Percentiles rank a stretch among this genome's conserved stretches.
Conservation (phyloP, 2,113 vertebrate species). For the Galemys pyrenaicus region DNA sequence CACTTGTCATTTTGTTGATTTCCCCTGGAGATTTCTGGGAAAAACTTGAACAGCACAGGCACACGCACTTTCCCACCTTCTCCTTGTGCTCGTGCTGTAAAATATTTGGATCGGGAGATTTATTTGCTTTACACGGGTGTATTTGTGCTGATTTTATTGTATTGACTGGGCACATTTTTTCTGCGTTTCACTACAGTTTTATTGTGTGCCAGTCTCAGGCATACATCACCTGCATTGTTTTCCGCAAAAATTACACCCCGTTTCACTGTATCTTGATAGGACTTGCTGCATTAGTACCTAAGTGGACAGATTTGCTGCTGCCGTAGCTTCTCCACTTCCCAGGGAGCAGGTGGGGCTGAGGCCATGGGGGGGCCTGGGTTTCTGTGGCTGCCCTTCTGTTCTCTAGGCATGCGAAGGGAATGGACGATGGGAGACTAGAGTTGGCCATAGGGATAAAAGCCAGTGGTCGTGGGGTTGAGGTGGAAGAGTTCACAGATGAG, state of each 20-base stretch:
- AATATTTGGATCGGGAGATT: conserved; percentile 87
- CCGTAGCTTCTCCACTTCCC: neutral
- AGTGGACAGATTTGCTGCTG: conserved; percentile 83
- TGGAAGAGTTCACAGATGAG: neutral
- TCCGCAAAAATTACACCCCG: conserved; percentile 86
- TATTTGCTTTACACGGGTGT: conserved; percentile 86
- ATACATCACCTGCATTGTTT: conserved; percentile 89
- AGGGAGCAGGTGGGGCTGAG: neutral
- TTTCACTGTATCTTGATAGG: conserved; percentile 86
- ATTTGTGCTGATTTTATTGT: conserved; percentile 89
- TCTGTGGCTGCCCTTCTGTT: neutral
- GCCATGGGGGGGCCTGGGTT: neutral
- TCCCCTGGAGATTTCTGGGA: conserved; percentile 79
- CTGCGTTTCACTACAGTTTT: conserved; percentile 85
- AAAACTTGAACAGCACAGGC: conserved; percentile 39
- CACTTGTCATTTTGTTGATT: conserved; percentile 71
- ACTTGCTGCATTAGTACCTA: conserved; percentile 84
- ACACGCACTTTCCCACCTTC: conserved; percentile 31
- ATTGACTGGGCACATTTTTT: conserved; percentile 86
- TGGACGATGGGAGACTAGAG: neutral
- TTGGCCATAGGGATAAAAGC: neutral
- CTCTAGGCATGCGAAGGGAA: neutral
- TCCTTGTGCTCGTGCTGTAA: conserved; percentile 70
- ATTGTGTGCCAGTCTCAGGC: conserved; percentile 85
- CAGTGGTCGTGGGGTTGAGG: neutral